Evolutionary conservation across 2,888 invertebrate genomes (phyloP).

Genomic region (Crematogaster levior): DNA sequence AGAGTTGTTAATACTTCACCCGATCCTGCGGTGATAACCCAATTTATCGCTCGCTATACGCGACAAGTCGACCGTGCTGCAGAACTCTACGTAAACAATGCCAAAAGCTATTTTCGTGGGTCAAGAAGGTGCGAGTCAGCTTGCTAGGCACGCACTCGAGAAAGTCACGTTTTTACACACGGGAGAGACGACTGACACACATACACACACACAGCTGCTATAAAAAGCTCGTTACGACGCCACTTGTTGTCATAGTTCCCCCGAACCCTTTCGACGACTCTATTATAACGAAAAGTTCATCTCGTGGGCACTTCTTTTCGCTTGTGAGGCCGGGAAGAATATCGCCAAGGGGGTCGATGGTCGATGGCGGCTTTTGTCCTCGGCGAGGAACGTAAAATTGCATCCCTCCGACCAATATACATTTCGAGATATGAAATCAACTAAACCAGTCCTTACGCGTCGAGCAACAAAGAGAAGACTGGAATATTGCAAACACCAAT

Average conservation of each 20-base stretch:
- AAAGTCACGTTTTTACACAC: conserved; percentile 73
- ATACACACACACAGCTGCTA: conserved; percentile 40
- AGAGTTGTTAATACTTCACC: conserved; percentile 39
- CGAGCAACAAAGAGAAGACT: conserved; percentile 11
- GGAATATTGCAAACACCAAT: conserved; percentile 12
- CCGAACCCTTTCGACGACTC: conserved; percentile 65
- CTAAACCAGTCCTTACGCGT: not conserved
- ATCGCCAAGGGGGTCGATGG: not conserved
- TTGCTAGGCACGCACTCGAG: conserved; percentile 70
- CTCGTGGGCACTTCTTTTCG: conserved; percentile 20
- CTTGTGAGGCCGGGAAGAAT: not conserved
- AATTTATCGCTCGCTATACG: conserved; percentile 23
- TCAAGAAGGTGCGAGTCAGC: conserved; percentile 73
- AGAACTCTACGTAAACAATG: conserved; percentile 72
- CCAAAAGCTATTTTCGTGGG: conserved; percentile 73
- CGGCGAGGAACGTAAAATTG: conserved; percentile 24
- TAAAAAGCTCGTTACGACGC: conserved; percentile 77
- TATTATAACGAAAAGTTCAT: conserved; percentile 53
- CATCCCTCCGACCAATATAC: conserved; percentile 8
- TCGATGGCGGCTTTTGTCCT: conserved; percentile 30
- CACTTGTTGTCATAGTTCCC: conserved; percentile 68
- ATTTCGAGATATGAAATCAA: not conserved
- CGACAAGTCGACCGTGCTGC: conserved; percentile 5
- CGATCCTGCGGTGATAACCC: conserved; percentile 43
- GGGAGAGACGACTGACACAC: conserved; percentile 53